A percentile compares a stretch with the other conserved stretches of the same genome.
phyloP scores from a whole-genome alignment of 2,888 invertebrate species.

The Lasioglossum morio region DNA sequence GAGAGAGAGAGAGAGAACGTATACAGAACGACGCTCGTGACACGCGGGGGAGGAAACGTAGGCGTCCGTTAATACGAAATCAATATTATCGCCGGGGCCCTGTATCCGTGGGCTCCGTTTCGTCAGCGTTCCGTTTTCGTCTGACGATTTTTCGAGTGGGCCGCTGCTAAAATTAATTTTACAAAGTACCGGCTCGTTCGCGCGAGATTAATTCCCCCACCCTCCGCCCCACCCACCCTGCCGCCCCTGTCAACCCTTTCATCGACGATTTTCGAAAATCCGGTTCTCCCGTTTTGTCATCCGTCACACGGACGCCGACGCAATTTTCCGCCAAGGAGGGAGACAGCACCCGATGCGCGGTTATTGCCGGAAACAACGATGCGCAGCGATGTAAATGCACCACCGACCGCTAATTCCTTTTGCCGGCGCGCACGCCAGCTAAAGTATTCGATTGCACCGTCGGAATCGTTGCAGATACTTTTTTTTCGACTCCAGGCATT shows the following conservation, averaged over 20 bases:
- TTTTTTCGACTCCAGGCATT: neutral
- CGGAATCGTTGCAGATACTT: neutral
- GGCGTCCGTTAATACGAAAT: conserved; percentile 68
- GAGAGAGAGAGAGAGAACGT: neutral
- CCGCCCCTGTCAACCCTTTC: neutral
- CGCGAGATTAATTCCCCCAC: conserved; percentile 9
- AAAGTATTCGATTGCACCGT: neutral
- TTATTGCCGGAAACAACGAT: conserved; percentile 15
- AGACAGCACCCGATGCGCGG: neutral
- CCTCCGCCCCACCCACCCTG: no score
- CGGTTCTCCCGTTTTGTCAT: neutral
- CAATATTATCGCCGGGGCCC: conserved; percentile 59
- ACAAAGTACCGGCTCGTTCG: conserved; percentile 5
- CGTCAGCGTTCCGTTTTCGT: conserved; percentile 27
- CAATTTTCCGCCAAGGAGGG: neutral
- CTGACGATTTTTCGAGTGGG: conserved; percentile 10
- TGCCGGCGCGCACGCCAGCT: neutral
- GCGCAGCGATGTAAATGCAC: conserved; percentile 18
- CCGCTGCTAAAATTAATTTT: conserved; percentile 15
- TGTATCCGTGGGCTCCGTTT: conserved; percentile 50
- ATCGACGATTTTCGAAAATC: conserved; percentile 15
- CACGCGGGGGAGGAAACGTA: conserved; percentile 50
- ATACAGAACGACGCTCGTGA: conserved; percentile 36
- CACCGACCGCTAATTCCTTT: conserved; percentile 13
- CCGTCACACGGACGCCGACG: neutral